Evolutionary conservation across 2,113 vertebrate genomes (phyloP), one percentile per base, ranked within the genome.

Genomic region (Lepus europaeus): DNA sequence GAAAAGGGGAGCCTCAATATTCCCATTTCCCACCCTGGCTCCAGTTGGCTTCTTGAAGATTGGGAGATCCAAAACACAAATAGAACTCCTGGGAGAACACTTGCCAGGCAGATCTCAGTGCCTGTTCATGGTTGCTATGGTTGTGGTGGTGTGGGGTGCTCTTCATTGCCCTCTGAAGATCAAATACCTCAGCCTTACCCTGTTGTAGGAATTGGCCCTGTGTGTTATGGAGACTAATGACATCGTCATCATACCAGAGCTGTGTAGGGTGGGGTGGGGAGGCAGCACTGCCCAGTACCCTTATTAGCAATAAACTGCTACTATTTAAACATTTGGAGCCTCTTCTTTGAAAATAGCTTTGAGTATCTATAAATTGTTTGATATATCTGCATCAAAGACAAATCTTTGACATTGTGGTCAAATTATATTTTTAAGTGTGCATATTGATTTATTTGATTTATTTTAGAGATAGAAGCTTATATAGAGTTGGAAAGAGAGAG

Each of bases 21-120:
- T 2, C 25, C 16, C 6, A 2, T 2, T 1, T 14, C 83, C 20
- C 1, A 0, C 6, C 23, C 2, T 45, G 66, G 22, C 27, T 63
- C 29, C 22, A 2, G 1, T n/a, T 70, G 73, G 12, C 12, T 80
- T 9, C 9, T 70, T 3, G 23, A 85, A 56, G 56, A 12, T 0
- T 12, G 49, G 23, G 36, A n/a, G 27, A 51, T 1, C 1, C 14
- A 17, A 16, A 66, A 73, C 1, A 6, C 20, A 84, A 7, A 33
- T 78, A 14, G 39, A 17, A 53, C 9, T 13, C 1, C 3, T 36
- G 74, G 61, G 23, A 16, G 27, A 87, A 72, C 59, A 36, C 29
- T 14, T 23, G 22, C 16, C 10, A n/a, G 74, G 56, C 2, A 25
- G 17, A 53, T 17, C 13, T 2, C 17, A 63, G 25, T 53, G 45